A percentile compares a stretch with the other conserved stretches of the same genome.
Conservation (phyloP, 2,113 vertebrate genomes). For the Ginglymostoma cirratum region DNA sequence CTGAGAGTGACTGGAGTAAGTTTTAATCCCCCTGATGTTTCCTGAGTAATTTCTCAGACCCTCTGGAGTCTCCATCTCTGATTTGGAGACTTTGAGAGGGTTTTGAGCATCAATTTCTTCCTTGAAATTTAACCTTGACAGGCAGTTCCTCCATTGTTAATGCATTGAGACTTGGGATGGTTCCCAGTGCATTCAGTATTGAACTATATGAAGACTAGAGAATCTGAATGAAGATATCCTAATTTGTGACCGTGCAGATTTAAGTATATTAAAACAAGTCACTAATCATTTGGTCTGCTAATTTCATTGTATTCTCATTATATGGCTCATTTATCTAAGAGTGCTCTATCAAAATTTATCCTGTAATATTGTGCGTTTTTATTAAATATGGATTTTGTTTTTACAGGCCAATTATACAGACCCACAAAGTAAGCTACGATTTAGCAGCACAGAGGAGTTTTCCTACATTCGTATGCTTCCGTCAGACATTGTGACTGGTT, state of each 20-base stretch:
- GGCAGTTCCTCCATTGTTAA: no score
- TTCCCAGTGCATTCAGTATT: no score
- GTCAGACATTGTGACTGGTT: slow-evolving; percentile 84
- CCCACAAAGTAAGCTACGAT: slow-evolving; percentile 92
- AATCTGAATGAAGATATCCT: background rate
- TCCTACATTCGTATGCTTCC: slow-evolving; percentile 91
- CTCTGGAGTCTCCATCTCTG: no score
- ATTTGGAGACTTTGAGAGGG: no score
- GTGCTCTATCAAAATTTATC: background rate
- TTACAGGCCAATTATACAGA: slow-evolving; percentile 91
- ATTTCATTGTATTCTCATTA: background rate
- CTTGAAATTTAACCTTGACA: no score
- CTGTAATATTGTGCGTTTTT: slow-evolving; percentile 32
- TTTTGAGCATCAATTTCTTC: no score
- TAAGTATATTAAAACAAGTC: background rate
- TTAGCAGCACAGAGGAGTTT: slow-evolving; percentile 87
- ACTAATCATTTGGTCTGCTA: background rate
- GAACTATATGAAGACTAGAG: no score
- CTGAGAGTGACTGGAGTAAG: no score
- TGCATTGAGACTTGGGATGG: no score
- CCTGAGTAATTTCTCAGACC: no score
- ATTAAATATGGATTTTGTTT: slow-evolving; percentile 32
- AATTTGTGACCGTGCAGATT: background rate
- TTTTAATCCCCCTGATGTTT: no score
- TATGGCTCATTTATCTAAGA: background rate